Percentiles rank a stretch among this genome's conserved stretches.
These are phyloP conservation scores for Sympetrum striolatum DNA, from an alignment of 2,888 invertebrate species.

Conservation along the genomic window DNA sequence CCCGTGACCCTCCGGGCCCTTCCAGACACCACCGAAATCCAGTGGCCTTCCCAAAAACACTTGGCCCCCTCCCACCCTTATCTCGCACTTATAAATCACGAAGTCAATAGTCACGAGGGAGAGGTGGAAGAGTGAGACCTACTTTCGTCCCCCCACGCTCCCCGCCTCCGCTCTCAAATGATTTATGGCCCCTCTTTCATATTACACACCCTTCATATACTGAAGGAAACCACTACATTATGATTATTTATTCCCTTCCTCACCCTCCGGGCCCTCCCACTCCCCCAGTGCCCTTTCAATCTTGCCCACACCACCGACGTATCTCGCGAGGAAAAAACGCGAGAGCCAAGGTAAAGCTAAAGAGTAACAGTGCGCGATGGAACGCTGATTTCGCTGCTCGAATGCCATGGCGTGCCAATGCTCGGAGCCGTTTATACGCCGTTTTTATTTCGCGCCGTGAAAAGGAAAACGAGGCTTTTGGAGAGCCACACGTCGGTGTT, in stretches of 20 bases:
- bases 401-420: slow-evolving; percentile 1
- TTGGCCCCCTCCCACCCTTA: background rate
- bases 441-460: background rate
- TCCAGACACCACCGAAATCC: background rate
- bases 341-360: background rate
- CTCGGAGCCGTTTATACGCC: background rate
- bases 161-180: background rate
- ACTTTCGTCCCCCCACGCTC: background rate
- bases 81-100: slow-evolving; percentile 25
- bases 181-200: slow-evolving; percentile 39
- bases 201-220: slow-evolving; percentile 35
- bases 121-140: slow-evolving; percentile 2
- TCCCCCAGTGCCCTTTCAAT: background rate
- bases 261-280: background rate
- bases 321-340: background rate
- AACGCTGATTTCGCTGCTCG: slow-evolving; percentile 3
- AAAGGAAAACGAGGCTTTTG: background rate
- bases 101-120: background rate
- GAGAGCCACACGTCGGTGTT: background rate
- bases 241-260: slow-evolving; percentile 25
- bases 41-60: background rate
- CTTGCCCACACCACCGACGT: background rate
- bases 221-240: slow-evolving; percentile 43
- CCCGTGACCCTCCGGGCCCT: background rate
- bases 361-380: slow-evolving; percentile 9